These are phyloP conservation scores for Nycticebus coucang DNA, from an alignment of 2,113 vertebrate genomes.

Conservation along the genomic window DNA sequence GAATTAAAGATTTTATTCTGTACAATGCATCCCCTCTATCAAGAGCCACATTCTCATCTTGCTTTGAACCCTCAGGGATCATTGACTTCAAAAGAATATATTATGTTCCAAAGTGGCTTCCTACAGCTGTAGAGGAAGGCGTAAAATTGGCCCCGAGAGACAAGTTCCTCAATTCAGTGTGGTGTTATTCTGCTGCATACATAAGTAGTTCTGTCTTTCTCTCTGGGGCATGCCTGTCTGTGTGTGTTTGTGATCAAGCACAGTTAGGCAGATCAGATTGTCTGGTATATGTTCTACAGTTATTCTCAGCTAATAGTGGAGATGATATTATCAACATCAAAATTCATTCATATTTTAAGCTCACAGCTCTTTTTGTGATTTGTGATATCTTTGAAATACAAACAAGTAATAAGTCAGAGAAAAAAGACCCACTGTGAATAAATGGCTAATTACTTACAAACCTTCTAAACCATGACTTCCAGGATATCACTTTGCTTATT, in stretches of 20 bases:
- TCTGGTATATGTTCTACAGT: not conserved
- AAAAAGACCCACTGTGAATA: not conserved
- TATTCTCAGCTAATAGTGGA: conserved; percentile 39
- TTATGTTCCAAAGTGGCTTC: conserved; percentile 78
- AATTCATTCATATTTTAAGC: conserved; percentile 58
- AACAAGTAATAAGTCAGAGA: not conserved
- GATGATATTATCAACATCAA: conserved; percentile 56
- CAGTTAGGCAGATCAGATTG: not conserved
- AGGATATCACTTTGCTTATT: not conserved
- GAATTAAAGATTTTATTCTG: conserved; percentile 71
- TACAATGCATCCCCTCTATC: conserved; percentile 63
- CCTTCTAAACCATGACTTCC: not conserved
- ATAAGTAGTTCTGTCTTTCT: conserved; percentile 61
- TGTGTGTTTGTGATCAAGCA: conserved; percentile 43
- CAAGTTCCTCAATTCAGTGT: conserved; percentile 69
- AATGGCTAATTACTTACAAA: not conserved
- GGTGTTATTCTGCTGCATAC: conserved; percentile 67
- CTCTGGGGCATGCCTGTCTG: not conserved
- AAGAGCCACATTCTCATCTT: conserved; percentile 77
- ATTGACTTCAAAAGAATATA: conserved; percentile 82
- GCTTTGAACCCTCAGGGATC: conserved; percentile 79
- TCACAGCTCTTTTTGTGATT: conserved; percentile 16
- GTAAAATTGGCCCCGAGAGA: conserved; percentile 76
- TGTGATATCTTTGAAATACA: conserved; percentile 53
- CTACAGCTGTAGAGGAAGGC: conserved; percentile 74